Percentiles rank a stretch among this genome's conserved stretches.
Conservation (phyloP, 2,888 invertebrate species). For the Biston betularia region DNA sequence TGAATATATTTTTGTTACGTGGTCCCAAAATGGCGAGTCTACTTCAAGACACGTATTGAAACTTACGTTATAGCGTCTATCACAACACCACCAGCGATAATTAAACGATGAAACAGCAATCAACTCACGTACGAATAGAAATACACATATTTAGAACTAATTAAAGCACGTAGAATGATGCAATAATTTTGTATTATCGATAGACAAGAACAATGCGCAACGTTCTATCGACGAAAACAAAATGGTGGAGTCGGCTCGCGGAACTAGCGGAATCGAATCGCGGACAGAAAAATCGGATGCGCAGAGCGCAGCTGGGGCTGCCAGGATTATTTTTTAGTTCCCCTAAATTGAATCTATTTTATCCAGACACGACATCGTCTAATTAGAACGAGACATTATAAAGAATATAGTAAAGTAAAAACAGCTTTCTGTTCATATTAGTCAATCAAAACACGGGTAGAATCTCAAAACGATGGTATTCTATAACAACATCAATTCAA, state of each 20-base stretch:
- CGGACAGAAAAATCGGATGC: too few species aligned
- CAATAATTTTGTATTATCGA: conserved; percentile 40
- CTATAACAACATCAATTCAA: too few species aligned
- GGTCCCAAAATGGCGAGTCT: conserved; percentile 79
- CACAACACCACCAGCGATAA: conserved; percentile 55
- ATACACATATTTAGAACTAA: conserved; percentile 51
- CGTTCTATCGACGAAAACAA: conserved; percentile 54
- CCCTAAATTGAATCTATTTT: too few species aligned
- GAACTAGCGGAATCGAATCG: too few species aligned
- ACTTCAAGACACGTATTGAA: conserved; percentile 59
- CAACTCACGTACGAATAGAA: conserved; percentile 65
- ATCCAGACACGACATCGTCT: too few species aligned
- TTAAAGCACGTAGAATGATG: conserved; percentile 54
- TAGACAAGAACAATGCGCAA: conserved; percentile 29
- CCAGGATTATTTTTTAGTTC: too few species aligned
- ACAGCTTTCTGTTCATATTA: too few species aligned
- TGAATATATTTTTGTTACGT: conserved; percentile 66
- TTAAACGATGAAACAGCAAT: conserved; percentile 54
- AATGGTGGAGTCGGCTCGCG: conserved; percentile 54
- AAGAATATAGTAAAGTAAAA: too few species aligned
- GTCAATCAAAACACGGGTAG: too few species aligned
- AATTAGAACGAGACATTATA: too few species aligned
- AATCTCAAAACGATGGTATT: too few species aligned
- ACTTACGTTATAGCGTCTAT: conserved; percentile 78
- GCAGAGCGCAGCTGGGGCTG: too few species aligned